A percentile compares a stretch with the other conserved stretches of the same genome.
Evolutionary conservation across 2,888 invertebrate species (phyloP).

Genomic region (Thelaira solivaga): DNA sequence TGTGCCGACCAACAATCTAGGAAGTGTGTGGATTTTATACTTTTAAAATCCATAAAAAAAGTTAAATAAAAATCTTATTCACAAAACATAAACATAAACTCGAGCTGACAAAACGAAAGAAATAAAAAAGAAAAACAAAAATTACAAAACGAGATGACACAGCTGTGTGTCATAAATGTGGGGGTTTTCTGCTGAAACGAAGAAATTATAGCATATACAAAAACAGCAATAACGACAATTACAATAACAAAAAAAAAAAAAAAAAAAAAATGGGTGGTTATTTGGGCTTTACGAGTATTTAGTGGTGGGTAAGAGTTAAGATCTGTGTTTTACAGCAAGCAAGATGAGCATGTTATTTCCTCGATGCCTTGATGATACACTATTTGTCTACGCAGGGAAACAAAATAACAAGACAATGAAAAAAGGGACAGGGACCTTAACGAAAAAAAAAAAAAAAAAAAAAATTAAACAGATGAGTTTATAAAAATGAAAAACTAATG

Average conservation of each 20-base stretch:
- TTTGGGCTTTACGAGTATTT: slow-evolving; percentile 18
- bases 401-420: not conserved
- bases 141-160: slow-evolving; percentile 57
- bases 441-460: not conserved
- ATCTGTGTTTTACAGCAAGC: not conserved
- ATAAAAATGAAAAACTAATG: slow-evolving; percentile 64
- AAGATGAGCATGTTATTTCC: slow-evolving; percentile 26
- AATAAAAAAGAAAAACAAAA: not conserved
- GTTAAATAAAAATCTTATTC: slow-evolving; percentile 55
- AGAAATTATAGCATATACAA: too few relatives aligned
- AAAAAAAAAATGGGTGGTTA: slow-evolving; percentile 48
- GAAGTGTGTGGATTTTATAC: slow-evolving; percentile 17
- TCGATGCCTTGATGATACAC: slow-evolving; percentile 45
- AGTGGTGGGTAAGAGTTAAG: not conserved
- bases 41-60: slow-evolving; percentile 42
- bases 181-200: slow-evolving; percentile 30
- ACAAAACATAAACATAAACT: slow-evolving; percentile 55
- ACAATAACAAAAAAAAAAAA: slow-evolving; percentile 14
- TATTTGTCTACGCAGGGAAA: slow-evolving; percentile 27
- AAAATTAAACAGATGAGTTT: slow-evolving; percentile 14
- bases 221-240: too few relatives aligned
- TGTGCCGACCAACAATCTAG: slow-evolving; percentile 17
- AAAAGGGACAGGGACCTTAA: slow-evolving; percentile 16
- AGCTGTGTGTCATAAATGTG: slow-evolving; percentile 63
- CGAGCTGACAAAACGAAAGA: slow-evolving; percentile 12